These are phyloP conservation scores for Sciurus carolinensis DNA, from an alignment of 2,797 vertebrate genomes.

Conservation along the genomic window DNA sequence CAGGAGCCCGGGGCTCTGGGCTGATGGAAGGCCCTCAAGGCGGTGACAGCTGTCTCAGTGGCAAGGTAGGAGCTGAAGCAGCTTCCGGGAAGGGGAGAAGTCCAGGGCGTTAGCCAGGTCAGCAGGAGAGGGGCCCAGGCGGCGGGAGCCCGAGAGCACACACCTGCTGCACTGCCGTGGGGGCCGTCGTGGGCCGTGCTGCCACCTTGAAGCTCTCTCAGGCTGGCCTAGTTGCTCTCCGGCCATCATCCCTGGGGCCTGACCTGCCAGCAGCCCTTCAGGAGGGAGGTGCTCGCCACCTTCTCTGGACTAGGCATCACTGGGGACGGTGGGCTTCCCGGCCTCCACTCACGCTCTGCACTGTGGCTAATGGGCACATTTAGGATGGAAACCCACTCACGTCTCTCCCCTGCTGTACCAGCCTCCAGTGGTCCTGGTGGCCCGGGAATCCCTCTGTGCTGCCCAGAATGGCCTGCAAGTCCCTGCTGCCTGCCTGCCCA, in stretches of 20 bases:
- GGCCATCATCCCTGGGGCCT: background rate
- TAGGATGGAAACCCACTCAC: background rate
- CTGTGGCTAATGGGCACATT: background rate
- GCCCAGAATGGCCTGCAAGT: background rate
- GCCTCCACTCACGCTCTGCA: fast-evolving
- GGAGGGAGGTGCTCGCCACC: no score
- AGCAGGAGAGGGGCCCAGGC: background rate
- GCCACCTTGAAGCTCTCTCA: no score
- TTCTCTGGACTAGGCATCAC: background rate
- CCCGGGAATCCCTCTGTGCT: background rate
- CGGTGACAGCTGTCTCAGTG: background rate
- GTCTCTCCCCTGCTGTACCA: background rate
- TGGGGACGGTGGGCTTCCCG: background rate
- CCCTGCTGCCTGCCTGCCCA: fast-evolving
- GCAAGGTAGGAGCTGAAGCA: background rate
- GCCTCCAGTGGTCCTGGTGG: background rate
- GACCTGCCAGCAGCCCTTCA: background rate
- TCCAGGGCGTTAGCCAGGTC: background rate
- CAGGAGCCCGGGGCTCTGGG: background rate
- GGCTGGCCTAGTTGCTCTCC: background rate
- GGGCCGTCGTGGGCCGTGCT: no score
- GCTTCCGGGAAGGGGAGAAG: background rate
- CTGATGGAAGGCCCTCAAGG: background rate
- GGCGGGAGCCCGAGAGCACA: no score
- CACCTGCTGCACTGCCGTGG: no score